Conservation (phyloP, 1,140 invertebrate species). For the Ceratosolen solmsi region DNA sequence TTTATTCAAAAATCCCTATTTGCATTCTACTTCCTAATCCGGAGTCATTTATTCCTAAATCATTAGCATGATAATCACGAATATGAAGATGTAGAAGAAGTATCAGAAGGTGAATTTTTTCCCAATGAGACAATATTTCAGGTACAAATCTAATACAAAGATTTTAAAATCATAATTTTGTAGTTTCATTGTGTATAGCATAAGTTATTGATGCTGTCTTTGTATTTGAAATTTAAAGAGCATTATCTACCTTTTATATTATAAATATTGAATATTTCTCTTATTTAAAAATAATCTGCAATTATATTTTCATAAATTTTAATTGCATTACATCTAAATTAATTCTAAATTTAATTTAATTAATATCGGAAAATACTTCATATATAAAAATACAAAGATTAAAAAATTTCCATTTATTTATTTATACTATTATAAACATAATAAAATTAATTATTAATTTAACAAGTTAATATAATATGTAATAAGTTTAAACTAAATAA, state of each 20-base stretch:
- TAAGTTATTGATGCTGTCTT: slow-evolving; percentile 6
- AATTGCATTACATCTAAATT: no score
- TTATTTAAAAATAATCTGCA: no score
- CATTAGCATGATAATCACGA: slow-evolving; percentile 50
- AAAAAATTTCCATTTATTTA: no score
- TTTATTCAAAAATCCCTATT: slow-evolving; percentile 30
- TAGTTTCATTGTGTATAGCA: background rate
- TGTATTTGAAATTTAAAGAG: slow-evolving; percentile 17
- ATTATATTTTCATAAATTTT: no score
- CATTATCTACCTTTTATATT: background rate
- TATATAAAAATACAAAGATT: no score
- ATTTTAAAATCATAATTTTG: slow-evolving; percentile 24
- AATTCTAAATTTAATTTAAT: no score
- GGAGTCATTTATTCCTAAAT: slow-evolving; percentile 16
- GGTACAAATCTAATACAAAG: slow-evolving; percentile 46
- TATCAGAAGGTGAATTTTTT: slow-evolving; percentile 59
- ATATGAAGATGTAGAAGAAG: slow-evolving; percentile 58
- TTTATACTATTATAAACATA: no score
- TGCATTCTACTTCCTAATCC: slow-evolving; percentile 28
- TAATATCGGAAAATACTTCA: no score
- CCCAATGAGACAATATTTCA: slow-evolving; percentile 52
- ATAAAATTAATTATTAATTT: background rate
- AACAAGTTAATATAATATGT: no score
- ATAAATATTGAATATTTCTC: no score
- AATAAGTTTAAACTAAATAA: background rate